Conservation (phyloP, 2,888 invertebrate genomes). For the Mycogona germanica region DNA sequence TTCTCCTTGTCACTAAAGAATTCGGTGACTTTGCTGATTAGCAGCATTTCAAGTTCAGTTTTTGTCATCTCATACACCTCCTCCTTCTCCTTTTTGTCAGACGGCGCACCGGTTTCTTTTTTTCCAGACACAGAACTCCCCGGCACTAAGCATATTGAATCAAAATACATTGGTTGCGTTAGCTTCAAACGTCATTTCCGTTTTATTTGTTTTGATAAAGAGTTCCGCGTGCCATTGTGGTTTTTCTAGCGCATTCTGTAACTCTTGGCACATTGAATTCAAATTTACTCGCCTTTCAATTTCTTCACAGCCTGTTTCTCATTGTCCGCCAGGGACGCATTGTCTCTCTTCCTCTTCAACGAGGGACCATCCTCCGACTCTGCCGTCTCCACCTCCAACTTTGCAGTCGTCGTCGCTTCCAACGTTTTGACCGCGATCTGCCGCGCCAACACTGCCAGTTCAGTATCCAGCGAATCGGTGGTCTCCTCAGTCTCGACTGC, state of each 20-base stretch:
- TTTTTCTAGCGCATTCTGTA: too few relatives aligned
- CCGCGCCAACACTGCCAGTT: neutral
- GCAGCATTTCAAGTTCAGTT: slow-evolving; percentile 12
- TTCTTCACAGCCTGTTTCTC: neutral
- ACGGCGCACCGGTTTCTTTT: too few relatives aligned
- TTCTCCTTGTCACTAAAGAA: slow-evolving; percentile 10
- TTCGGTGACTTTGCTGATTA: slow-evolving; percentile 11
- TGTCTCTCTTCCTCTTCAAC: neutral
- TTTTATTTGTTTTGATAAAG: too few relatives aligned
- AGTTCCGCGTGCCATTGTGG: too few relatives aligned
- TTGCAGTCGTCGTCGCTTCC: neutral
- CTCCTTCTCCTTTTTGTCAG: slow-evolving; percentile 6
- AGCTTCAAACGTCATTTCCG: too few relatives aligned
- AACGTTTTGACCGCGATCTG: neutral
- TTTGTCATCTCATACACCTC: slow-evolving; percentile 7
- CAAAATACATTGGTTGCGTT: too few relatives aligned
- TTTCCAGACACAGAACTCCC: too few relatives aligned
- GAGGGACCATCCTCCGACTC: neutral
- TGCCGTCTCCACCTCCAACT: neutral
- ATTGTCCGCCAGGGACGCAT: neutral
- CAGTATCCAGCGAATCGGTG: neutral
- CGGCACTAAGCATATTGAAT: too few relatives aligned
- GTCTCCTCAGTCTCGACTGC: neutral
- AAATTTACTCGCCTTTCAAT: too few relatives aligned
- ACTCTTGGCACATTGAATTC: too few relatives aligned